These are phyloP conservation scores for Oenanthe oenanthe DNA, from an alignment of 2,113 vertebrate genomes.

Conservation along the genomic window DNA sequence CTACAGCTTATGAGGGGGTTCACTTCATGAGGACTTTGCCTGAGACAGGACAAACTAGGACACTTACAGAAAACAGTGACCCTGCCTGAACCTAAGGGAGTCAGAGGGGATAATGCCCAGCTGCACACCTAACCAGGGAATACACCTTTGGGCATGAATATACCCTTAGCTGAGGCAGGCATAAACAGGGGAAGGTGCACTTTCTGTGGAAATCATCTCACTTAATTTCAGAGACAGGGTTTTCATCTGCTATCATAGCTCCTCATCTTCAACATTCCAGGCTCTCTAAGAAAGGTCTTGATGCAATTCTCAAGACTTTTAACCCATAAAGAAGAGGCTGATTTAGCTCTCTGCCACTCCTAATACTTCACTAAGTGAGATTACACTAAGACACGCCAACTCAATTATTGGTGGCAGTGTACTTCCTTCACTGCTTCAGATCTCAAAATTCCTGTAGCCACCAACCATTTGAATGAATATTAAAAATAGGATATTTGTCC, in stretches of 20 bases:
- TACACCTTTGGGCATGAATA: background rate
- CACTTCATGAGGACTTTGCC: background rate
- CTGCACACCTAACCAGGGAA: background rate
- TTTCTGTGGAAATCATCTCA: background rate
- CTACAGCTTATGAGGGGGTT: background rate
- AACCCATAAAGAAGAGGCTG: background rate
- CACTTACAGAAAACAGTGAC: background rate
- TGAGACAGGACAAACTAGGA: background rate
- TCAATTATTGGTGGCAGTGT: background rate
- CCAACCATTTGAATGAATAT: background rate
- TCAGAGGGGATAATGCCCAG: background rate
- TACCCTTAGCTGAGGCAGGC: background rate
- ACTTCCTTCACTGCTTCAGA: background rate
- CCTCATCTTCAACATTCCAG: background rate
- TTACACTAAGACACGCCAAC: background rate
- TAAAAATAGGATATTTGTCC: background rate
- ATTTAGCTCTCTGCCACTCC: background rate
- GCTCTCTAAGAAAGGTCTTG: background rate
- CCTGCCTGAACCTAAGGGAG: background rate
- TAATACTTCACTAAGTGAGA: background rate
- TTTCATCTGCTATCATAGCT: background rate
- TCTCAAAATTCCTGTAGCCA: background rate
- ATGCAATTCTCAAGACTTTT: background rate
- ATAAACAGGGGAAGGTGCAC: background rate
- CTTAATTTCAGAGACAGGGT: background rate